Base-by-base conservation (phyloP, 2,888 invertebrate species). In the Tetropium fuscum region DNA sequence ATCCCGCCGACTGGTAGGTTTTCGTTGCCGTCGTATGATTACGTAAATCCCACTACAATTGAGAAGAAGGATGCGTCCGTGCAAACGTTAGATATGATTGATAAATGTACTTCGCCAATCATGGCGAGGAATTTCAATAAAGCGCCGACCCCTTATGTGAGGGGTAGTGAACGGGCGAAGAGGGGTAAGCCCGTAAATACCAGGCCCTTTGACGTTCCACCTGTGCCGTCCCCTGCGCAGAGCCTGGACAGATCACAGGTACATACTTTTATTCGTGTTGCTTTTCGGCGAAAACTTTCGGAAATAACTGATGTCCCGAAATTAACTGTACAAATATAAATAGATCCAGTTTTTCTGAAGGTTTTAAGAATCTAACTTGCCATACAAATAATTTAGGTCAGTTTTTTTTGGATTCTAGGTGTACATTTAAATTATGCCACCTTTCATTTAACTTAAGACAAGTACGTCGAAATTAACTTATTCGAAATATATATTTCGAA, bases 71-170 rank as follows among this genome's bases (percentile, higher is more conserved):
- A 86, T 64, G 86, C 82, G 0, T 82, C 84, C 2, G 84, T 85
- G 43, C 87, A 86, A 71, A 86, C 87, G 5, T 78, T 78, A 53
- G 81, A 82, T 66, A 81, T 81, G 78, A 76, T 81, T 7, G 81
- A 81, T 63, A 81, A 81, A 63, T 80, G 80, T 59, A 63, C 53
- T 59, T 63, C 27, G 55, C 40, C 22, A 47, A 51, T 15, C 55
- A 54, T 0, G 58, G 51, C 0, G 56, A 61, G 58, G 60, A 60
- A 41, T 22, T 41, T 41, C 10, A 11, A n/a, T 1, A 22, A 41
- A 6, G 27, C 7, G n/a, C 15, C 44, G 15, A 15, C 8, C 2
- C 11, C 32, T 5, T 13, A 13, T 13, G 1, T 15, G 15, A 15
- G 34, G 6, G 15, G 15, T 13, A 34, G 11, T 13, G 15, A 15